These are phyloP conservation scores for Hyperopisus bebe DNA, from an alignment of 2,113 vertebrate species.

Conservation along the genomic window DNA sequence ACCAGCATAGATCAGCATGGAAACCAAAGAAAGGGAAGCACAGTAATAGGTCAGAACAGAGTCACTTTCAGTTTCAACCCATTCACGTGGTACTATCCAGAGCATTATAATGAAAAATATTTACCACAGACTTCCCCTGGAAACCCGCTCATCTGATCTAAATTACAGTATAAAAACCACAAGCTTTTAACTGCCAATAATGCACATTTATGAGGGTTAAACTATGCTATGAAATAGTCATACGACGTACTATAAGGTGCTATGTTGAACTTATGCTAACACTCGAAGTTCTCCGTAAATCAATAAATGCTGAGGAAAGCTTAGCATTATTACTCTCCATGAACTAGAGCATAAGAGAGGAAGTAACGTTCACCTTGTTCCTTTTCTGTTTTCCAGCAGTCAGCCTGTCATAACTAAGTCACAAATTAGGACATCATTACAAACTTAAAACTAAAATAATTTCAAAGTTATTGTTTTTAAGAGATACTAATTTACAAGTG, in stretches of 20 bases:
- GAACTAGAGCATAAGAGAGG: neutral
- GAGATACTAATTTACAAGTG: neutral
- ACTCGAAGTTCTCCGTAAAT: neutral
- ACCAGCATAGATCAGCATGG: neutral
- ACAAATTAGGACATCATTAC: neutral
- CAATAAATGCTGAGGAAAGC: neutral
- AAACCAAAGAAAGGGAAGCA: neutral
- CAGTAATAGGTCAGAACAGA: neutral
- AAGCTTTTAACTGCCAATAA: neutral
- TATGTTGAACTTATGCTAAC: neutral
- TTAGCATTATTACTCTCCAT: neutral
- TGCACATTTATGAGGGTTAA: neutral
- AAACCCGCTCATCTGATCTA: neutral
- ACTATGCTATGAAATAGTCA: too few species aligned
- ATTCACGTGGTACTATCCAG: neutral
- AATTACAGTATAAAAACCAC: neutral
- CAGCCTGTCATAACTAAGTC: neutral
- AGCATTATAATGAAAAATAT: neutral
- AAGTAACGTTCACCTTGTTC: neutral
- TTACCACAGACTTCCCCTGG: neutral
- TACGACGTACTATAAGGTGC: too few species aligned
- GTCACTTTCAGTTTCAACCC: neutral
- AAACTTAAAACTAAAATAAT: neutral
- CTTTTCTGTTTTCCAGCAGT: neutral
- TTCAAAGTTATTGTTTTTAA: neutral